Percentiles rank a stretch among this genome's conserved stretches.
Conservation (phyloP, 2,113 vertebrate genomes). For the Cacatua alba region DNA sequence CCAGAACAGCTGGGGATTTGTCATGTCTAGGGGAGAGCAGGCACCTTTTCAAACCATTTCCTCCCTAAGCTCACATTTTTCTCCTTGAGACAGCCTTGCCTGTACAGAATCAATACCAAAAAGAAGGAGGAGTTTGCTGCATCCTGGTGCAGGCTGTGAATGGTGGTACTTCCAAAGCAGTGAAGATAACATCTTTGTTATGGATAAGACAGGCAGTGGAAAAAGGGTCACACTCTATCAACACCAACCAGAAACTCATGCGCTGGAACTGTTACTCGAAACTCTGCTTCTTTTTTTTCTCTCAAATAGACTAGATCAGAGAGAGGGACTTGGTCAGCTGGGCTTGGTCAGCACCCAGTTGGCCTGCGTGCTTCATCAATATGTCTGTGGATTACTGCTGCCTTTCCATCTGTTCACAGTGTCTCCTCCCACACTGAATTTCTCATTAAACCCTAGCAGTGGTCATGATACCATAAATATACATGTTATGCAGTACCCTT, state of each 20-base stretch:
- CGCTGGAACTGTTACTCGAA: background rate
- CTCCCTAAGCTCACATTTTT: background rate
- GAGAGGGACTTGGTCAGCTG: slow-evolving; percentile 26
- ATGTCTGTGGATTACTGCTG: background rate
- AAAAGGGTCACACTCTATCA: background rate
- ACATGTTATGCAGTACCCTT: background rate
- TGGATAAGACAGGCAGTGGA: background rate
- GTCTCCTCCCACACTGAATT: background rate
- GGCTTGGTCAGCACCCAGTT: slow-evolving; percentile 42
- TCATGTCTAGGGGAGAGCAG: background rate
- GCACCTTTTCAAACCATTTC: background rate
- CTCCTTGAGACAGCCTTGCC: background rate
- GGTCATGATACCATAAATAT: background rate
- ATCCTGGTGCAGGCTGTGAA: background rate
- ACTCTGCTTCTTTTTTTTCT: background rate
- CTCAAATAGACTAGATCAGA: background rate
- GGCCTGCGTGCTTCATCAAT: background rate
- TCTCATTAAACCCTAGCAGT: background rate
- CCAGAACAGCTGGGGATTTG: background rate
- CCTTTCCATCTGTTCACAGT: slow-evolving; percentile 37
- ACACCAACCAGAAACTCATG: background rate
- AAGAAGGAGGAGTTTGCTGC: background rate
- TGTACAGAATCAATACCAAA: background rate
- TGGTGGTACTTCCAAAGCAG: background rate
- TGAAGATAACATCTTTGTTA: background rate